Evolutionary conservation across 2,888 invertebrate species (phyloP).

Genomic region (Agonopterix arenella): DNA sequence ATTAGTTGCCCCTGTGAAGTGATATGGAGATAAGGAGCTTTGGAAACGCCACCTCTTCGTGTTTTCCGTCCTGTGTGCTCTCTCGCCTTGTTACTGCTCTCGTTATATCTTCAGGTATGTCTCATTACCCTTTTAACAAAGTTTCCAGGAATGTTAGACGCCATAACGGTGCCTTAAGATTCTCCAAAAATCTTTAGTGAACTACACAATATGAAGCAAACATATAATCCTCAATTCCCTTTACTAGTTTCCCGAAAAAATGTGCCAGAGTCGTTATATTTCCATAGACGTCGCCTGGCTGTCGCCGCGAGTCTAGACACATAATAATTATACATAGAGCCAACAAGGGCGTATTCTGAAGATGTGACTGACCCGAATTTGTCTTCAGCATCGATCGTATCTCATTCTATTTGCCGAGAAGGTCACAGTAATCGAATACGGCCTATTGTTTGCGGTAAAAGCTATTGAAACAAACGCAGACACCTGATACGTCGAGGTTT

Average conservation of each 20-base stretch:
- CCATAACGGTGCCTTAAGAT: too few relatives aligned
- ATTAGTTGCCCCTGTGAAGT: slow-evolving; percentile 58
- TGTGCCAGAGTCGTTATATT: slow-evolving; percentile 44
- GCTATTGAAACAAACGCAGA: slow-evolving; percentile 19
- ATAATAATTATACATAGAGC: slow-evolving; percentile 55
- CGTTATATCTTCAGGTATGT: slow-evolving; percentile 56
- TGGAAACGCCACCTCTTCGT: slow-evolving; percentile 57
- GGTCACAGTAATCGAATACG: slow-evolving; percentile 46
- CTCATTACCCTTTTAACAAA: not conserved
- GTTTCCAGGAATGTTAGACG: too few relatives aligned
- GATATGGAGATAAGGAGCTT: slow-evolving; percentile 70
- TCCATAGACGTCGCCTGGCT: slow-evolving; percentile 53
- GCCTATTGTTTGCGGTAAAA: slow-evolving; percentile 35
- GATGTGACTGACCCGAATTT: slow-evolving; percentile 62
- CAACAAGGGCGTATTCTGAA: slow-evolving; percentile 59
- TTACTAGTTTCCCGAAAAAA: slow-evolving; percentile 23
- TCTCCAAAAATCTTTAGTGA: slow-evolving; percentile 1
- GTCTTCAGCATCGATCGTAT: slow-evolving; percentile 62
- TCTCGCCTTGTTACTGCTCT: slow-evolving; percentile 53
- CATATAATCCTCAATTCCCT: slow-evolving; percentile 18
- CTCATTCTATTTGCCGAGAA: slow-evolving; percentile 43
- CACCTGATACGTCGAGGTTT: slow-evolving; percentile 17
- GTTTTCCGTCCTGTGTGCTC: slow-evolving; percentile 65
- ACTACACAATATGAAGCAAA: slow-evolving; percentile 11
- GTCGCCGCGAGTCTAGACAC: slow-evolving; percentile 69